Conservation (phyloP, 2,113 vertebrate genomes). For the Dinomys branickii region DNA sequence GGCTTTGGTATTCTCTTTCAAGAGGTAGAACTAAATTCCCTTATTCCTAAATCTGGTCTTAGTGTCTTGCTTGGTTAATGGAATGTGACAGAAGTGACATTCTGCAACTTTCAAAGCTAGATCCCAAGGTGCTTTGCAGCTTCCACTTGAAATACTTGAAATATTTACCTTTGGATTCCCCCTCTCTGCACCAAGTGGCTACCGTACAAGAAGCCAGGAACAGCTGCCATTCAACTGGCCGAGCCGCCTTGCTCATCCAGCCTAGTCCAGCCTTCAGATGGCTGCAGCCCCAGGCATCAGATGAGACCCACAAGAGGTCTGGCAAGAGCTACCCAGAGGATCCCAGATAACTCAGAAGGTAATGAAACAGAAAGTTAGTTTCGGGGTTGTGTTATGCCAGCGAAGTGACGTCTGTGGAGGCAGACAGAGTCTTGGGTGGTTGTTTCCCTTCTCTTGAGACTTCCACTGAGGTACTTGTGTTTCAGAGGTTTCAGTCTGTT, state of each 20-base stretch:
- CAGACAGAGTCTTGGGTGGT: neutral
- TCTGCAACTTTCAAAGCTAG: neutral
- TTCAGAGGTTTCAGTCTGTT: slow-evolving; percentile 14
- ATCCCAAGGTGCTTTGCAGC: neutral
- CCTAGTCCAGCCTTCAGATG: neutral
- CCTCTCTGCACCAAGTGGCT: neutral
- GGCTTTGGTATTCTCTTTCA: neutral
- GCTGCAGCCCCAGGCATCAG: neutral
- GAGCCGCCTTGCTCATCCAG: neutral
- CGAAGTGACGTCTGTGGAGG: neutral
- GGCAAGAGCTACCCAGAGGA: neutral
- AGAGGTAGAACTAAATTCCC: neutral
- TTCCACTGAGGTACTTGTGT: too few relatives aligned
- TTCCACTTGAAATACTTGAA: neutral
- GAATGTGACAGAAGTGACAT: neutral
- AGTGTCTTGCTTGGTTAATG: neutral
- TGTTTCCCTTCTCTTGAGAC: neutral
- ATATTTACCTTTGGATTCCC: neutral
- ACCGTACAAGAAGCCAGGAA: neutral
- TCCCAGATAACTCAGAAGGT: neutral
- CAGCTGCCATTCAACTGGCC: neutral
- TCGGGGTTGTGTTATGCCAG: neutral
- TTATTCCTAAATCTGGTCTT: neutral
- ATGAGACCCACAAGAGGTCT: neutral
- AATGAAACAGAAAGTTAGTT: neutral